phyloP scores from a whole-genome alignment of 2,888 invertebrate species.

The Scaptomyza caliginosa region DNA sequence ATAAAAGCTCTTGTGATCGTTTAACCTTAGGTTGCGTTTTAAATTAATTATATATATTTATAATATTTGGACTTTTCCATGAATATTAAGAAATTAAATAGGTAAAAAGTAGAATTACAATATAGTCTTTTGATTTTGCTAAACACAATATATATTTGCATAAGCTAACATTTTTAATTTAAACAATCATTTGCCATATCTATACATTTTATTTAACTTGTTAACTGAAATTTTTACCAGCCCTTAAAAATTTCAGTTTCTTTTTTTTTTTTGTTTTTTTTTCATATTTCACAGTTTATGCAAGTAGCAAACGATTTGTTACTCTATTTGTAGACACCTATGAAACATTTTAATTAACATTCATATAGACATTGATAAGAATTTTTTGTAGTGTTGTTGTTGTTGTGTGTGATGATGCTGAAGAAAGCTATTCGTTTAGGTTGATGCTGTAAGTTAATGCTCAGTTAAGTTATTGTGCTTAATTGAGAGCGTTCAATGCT shows the following conservation, averaged over 20 bases:
- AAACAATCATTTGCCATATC: conserved; percentile 46
- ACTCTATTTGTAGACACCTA: conserved; percentile 62
- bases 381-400: conserved; percentile 29
- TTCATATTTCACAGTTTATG: conserved; percentile 30
- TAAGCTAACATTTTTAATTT: conserved; percentile 17
- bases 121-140: conserved; percentile 36
- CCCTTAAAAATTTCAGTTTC: conserved; percentile 78
- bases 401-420: conserved; percentile 18
- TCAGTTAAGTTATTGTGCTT: conserved; percentile 25
- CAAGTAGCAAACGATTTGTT: conserved; percentile 36
- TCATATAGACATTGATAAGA: conserved; percentile 44
- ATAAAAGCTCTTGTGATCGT: conserved; percentile 55
- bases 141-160: conserved; percentile 16
- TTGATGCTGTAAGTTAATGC: conserved; percentile 8
- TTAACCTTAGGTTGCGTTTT: conserved; percentile 37
- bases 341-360: conserved; percentile 66
- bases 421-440: conserved; percentile 18
- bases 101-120: conserved; percentile 25
- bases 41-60: conserved; percentile 31
- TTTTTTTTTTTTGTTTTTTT: conserved; percentile 18
- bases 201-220: conserved; percentile 37
- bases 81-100: conserved; percentile 16
- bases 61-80: conserved; percentile 13
- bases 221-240: conserved; percentile 79
- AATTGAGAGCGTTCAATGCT: conserved; percentile 60